phyloP scores from a whole-genome alignment of 2,888 invertebrate genomes.

The Ormia ochracea region DNA sequence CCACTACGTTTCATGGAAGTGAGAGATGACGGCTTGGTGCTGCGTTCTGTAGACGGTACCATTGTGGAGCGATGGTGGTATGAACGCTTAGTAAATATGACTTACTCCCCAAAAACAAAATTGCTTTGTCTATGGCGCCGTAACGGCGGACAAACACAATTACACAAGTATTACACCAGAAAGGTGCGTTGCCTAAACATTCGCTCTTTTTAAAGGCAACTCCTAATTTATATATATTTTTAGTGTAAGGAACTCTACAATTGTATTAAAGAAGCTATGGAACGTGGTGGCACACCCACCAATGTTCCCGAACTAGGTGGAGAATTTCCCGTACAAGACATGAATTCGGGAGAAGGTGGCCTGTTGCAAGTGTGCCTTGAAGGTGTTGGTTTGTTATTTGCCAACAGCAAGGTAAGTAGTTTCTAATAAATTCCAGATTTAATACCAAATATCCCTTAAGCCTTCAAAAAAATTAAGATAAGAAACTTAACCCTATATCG shows the following conservation, averaged over 20 bases:
- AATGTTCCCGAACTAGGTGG: slow-evolving; percentile 82
- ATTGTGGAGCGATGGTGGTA: slow-evolving; percentile 99
- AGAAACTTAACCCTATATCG: not conserved
- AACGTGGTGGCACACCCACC: slow-evolving; percentile 85
- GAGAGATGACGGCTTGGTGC: slow-evolving; percentile 94
- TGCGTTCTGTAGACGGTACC: slow-evolving; percentile 89
- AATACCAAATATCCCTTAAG: not conserved
- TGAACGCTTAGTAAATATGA: slow-evolving; percentile 99
- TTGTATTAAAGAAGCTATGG: slow-evolving; percentile 99
- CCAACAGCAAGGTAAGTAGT: slow-evolving; percentile 96
- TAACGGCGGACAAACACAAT: slow-evolving; percentile 94
- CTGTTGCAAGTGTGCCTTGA: slow-evolving; percentile 99
- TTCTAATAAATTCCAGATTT: slow-evolving; percentile 7
- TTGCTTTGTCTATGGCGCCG: slow-evolving; percentile 98
- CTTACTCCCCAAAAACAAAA: slow-evolving; percentile 98
- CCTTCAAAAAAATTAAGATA: not conserved
- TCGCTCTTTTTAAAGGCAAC: too few relatives aligned
- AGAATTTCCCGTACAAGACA: slow-evolving; percentile 98
- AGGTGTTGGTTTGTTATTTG: slow-evolving; percentile 98
- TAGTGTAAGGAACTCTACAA: slow-evolving; percentile 99
- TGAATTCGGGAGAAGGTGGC: slow-evolving; percentile 97
- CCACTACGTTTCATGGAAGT: slow-evolving; percentile 94
- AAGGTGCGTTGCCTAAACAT: slow-evolving; percentile 83
- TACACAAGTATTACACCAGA: slow-evolving; percentile 99
- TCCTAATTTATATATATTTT: slow-evolving; percentile 60